Conservation (phyloP, 2,888 invertebrate species). For the Exocentrus adspersus region DNA sequence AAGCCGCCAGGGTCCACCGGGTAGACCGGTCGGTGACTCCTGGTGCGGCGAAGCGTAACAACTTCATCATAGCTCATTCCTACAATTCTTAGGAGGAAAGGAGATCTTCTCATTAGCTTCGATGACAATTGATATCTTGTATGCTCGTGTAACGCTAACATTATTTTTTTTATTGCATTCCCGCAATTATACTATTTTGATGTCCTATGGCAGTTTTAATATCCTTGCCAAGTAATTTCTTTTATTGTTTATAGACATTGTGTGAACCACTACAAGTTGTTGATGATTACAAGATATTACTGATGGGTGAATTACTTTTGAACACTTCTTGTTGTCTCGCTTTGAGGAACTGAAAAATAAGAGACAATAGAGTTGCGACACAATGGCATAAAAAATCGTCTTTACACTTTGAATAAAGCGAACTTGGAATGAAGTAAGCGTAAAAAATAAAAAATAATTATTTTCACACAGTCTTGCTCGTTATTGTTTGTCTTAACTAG, state of each 20-base stretch:
- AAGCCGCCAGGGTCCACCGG: slow-evolving; percentile 55
- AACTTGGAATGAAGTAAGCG: background rate
- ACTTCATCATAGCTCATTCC: slow-evolving; percentile 47
- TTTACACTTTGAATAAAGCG: slow-evolving; percentile 2
- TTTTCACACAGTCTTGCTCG: slow-evolving; percentile 10
- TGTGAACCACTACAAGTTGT: too few relatives aligned
- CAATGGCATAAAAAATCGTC: background rate
- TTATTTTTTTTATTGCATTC: background rate
- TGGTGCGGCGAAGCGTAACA: slow-evolving; percentile 56
- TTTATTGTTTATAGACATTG: too few relatives aligned
- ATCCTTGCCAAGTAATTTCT: too few relatives aligned
- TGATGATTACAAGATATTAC: too few relatives aligned
- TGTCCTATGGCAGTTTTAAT: background rate
- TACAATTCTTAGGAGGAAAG: slow-evolving; percentile 47
- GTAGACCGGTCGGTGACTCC: slow-evolving; percentile 59
- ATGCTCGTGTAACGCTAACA: background rate
- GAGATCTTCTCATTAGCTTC: slow-evolving; percentile 12
- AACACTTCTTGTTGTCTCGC: too few relatives aligned
- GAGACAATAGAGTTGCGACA: background rate
- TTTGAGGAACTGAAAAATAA: too few relatives aligned
- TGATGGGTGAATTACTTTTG: too few relatives aligned
- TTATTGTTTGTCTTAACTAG: too few relatives aligned
- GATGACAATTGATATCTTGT: slow-evolving; percentile 3
- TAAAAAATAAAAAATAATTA: background rate
- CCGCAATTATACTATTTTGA: background rate